Conservation (phyloP, 2,113 vertebrate species). For the Nerophis ophidion region DNA sequence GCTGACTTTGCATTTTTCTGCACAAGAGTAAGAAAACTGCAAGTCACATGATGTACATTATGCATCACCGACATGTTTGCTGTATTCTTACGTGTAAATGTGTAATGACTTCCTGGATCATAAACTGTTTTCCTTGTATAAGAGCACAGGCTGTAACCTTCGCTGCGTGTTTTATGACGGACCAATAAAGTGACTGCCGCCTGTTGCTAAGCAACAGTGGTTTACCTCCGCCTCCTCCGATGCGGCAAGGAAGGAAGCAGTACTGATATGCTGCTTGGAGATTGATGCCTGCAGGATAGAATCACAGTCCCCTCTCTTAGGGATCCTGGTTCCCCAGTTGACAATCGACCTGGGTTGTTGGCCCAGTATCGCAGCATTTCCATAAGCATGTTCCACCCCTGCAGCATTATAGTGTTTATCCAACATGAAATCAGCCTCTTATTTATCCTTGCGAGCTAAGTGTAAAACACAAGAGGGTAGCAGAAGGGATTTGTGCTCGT, state of each 20-base stretch:
- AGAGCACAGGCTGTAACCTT: slow-evolving; percentile 10
- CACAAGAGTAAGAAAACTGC: not conserved
- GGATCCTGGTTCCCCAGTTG: not conserved
- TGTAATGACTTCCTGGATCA: not conserved
- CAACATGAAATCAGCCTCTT: no score
- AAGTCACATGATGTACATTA: not conserved
- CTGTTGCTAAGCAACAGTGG: slow-evolving; percentile 68
- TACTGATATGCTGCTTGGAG: slow-evolving; percentile 24
- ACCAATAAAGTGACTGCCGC: slow-evolving; percentile 39
- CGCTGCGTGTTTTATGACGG: slow-evolving; percentile 45
- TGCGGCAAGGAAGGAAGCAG: slow-evolving; percentile 51
- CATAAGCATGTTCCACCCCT: not conserved
- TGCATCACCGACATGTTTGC: slow-evolving; percentile 3
- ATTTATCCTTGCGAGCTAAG: no score
- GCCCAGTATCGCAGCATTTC: slow-evolving; percentile 5
- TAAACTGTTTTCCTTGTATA: not conserved
- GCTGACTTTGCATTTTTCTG: not conserved
- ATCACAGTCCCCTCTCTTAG: not conserved
- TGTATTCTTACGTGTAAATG: not conserved
- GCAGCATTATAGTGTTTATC: no score
- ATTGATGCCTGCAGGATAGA: slow-evolving; percentile 6
- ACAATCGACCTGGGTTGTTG: not conserved
- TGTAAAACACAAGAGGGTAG: no score
- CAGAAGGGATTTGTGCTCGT: no score
- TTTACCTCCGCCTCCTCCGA: slow-evolving; percentile 31